Evolutionary conservation across 2,888 invertebrate species (phyloP), one percentile per base, ranked within the genome.

Genomic region (Aplocera efformata): DNA sequence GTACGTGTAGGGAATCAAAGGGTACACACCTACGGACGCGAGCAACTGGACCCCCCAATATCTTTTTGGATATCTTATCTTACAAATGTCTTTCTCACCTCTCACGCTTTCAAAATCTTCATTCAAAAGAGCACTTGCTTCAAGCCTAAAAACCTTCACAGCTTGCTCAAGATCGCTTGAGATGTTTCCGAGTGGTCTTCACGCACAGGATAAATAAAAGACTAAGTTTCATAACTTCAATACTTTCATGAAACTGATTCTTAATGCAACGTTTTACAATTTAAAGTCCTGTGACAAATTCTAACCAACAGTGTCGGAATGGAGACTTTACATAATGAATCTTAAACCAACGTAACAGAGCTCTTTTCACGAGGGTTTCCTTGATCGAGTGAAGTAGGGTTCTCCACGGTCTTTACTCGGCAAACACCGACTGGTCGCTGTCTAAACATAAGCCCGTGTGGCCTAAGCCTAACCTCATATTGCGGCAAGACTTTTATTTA

Each of bases 401-500:
- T 17, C 5, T 5, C 5, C 5, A 72, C 72, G 77, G 75, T 71
- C 74, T 67, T 67, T 40, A 43, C 34, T 34, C 63, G 66, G 73
- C 75, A 86, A 88, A 88, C 72, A 88, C 69, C 73, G 86, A 85
- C 84, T 85, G 84, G 83, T 84, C 68, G 70, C 73, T 82, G 72
- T 69, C 60, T 75, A 85, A 83, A 86, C 75, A 86, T 68, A 52
- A 63, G 61, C 56, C 59, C 64, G 65, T 72, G 59, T 59, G 70
- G 66, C 77, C 78, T 77, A 70, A 63, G 54, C 60, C 56, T 53
- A 47, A 69, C 72, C 72, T 72, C 69, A 73, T 73, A 72, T 70
- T 59, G 69, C 67, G 31, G 48, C 43, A 65, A 78, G 68, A 67
- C 76, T 69, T 71, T 62, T 80, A 67, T 80, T 85, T 71, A 76